A percentile compares a stretch with the other conserved stretches of the same genome.
Conservation (phyloP, 2,797 vertebrate species). For the Pogonophryne albipinna region DNA sequence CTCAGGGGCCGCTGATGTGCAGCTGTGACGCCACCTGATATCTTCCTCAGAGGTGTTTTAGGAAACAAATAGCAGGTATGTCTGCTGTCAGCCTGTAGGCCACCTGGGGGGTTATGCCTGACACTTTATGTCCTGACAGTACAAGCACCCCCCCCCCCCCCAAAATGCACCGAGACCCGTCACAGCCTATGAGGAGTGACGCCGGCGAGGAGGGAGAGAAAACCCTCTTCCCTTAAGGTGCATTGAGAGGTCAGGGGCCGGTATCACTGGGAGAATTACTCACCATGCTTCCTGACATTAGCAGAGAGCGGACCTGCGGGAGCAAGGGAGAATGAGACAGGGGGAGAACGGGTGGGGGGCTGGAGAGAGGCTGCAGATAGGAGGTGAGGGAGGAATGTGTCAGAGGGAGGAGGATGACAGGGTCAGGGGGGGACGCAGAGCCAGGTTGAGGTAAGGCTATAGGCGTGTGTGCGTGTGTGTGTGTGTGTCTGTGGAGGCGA, state of each 20-base stretch:
- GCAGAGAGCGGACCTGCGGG: slow-evolving; percentile 59
- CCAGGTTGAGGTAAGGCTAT: slow-evolving; percentile 75
- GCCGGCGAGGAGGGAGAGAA: slow-evolving; percentile 66
- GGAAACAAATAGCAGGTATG: slow-evolving; percentile 81
- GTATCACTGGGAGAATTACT: slow-evolving; percentile 82
- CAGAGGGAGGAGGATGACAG: slow-evolving; percentile 65
- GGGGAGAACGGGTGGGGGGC: slow-evolving; percentile 75
- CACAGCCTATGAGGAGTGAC: slow-evolving; percentile 76
- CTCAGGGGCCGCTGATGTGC: slow-evolving; percentile 63
- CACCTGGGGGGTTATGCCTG: slow-evolving; percentile 74
- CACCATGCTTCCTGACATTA: slow-evolving; percentile 64
- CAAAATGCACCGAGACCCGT: slow-evolving; percentile 74
- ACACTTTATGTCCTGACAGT: slow-evolving; percentile 73
- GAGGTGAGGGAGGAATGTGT: slow-evolving; percentile 75
- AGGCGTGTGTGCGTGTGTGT: slow-evolving; percentile 31
- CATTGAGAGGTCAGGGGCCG: slow-evolving; percentile 78
- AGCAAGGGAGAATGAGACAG: slow-evolving; percentile 40
- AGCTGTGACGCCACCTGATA: slow-evolving; percentile 72
- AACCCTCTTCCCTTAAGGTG: slow-evolving; percentile 79
- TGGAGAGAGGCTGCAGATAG: slow-evolving; percentile 52
- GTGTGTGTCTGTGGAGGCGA: neutral
- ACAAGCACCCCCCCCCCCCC: slow-evolving; percentile 44
- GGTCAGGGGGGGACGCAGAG: slow-evolving; percentile 73
- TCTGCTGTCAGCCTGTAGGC: slow-evolving; percentile 78
- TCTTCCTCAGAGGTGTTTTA: slow-evolving; percentile 79